Percentiles rank a stretch among this genome's conserved stretches.
phyloP scores from a whole-genome alignment of 2,888 invertebrate species.

The Thereva unica region DNA sequence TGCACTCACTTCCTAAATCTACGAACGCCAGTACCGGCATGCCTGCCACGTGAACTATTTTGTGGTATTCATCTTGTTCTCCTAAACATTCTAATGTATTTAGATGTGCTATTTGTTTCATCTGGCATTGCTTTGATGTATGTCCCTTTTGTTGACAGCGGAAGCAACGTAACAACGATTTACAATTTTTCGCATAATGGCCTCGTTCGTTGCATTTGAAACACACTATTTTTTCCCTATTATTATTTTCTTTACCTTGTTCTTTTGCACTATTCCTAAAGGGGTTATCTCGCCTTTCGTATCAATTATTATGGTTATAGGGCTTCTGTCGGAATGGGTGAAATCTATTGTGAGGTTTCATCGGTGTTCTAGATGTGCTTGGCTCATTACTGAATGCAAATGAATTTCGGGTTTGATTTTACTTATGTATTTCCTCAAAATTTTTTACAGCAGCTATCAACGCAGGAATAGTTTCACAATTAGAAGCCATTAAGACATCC shows the following conservation, averaged over 20 bases:
- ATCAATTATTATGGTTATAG: no score
- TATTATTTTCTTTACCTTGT: neutral
- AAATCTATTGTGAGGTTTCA: no score
- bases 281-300: neutral
- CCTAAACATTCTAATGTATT: neutral
- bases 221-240: neutral
- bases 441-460: no score
- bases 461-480: no score
- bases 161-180: neutral
- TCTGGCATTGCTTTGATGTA: neutral
- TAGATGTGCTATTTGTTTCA: neutral
- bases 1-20: conserved; percentile 15
- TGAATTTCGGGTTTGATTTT: no score
- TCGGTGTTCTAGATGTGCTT: no score
- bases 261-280: neutral
- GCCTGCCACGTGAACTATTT: neutral
- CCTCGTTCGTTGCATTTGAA: conserved; percentile 6
- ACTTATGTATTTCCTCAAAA: no score
- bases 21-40: conserved; percentile 5
- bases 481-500: no score
- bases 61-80: conserved; percentile 6
- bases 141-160: conserved; percentile 4
- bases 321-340: no score
- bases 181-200: conserved; percentile 9
- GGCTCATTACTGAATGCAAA: conserved; percentile 7